phyloP scores from a whole-genome alignment of 2,888 invertebrate genomes.

The Cotesia congregata region DNA sequence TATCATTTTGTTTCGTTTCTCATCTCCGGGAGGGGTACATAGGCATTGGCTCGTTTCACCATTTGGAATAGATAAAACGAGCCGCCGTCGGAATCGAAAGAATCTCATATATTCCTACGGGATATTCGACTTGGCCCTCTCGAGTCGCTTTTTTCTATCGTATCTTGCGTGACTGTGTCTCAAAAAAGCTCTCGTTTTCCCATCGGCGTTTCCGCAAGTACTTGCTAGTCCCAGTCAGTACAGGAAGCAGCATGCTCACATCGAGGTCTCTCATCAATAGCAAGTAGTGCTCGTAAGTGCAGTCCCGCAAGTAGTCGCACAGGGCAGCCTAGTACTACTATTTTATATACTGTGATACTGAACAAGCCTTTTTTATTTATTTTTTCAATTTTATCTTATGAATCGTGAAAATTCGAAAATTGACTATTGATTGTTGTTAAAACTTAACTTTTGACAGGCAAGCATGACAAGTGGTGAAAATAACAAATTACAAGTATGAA shows the following conservation, averaged over 20 bases:
- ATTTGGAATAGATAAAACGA: slow-evolving; percentile 27
- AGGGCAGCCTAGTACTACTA: not conserved
- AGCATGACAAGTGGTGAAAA: no score
- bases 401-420: no score
- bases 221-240: slow-evolving; percentile 2
- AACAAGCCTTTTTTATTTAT: no score
- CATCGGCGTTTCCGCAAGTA: slow-evolving; percentile 41
- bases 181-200: slow-evolving; percentile 49
- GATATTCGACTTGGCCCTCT: slow-evolving; percentile 50
- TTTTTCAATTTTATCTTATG: no score
- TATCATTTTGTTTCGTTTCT: not conserved
- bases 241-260: not conserved
- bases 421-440: no score
- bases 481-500: no score
- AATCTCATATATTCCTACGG: slow-evolving; percentile 55
- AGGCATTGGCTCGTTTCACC: slow-evolving; percentile 23
- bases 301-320: not conserved
- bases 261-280: not conserved
- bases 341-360: not conserved
- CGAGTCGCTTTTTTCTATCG: slow-evolving; percentile 19
- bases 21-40: not conserved
- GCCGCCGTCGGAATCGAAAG: slow-evolving; percentile 39
- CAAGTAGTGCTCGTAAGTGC: slow-evolving; percentile 9
- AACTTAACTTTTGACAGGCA: no score
- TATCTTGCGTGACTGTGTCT: slow-evolving; percentile 34